Conservation (phyloP, 2,888 invertebrate genomes). For the Dromius quadrimaculatus region DNA sequence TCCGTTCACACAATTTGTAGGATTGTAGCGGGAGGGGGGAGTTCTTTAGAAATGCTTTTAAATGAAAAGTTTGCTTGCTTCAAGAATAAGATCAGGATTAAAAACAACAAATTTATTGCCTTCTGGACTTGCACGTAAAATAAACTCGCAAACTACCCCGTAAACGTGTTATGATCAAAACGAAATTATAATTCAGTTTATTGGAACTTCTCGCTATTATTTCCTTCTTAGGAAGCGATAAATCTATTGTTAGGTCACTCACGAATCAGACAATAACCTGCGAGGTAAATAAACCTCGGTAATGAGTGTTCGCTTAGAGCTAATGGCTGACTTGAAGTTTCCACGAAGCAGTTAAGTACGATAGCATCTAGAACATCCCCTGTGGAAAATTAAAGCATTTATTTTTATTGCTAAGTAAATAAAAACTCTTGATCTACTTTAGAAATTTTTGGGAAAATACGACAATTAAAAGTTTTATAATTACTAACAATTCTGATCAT, state of each 20-base stretch:
- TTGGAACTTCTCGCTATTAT: neutral
- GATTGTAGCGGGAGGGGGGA: too few relatives aligned
- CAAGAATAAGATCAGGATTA: too few relatives aligned
- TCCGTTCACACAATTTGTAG: too few relatives aligned
- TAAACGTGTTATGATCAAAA: neutral
- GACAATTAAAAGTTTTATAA: too few relatives aligned
- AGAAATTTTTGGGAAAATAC: too few relatives aligned
- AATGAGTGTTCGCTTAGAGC: constrained; percentile 36
- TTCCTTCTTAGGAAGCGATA: constrained; percentile 1
- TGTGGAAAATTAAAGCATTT: neutral
- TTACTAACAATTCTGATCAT: too few relatives aligned
- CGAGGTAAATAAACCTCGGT: constrained; percentile 32
- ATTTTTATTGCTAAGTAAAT: neutral
- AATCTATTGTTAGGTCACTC: constrained; percentile 4
- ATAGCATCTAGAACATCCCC: constrained; percentile 13
- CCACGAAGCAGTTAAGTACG: constrained; percentile 28
- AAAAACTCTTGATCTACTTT: neutral
- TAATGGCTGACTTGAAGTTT: constrained; percentile 40
- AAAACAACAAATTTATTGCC: too few relatives aligned
- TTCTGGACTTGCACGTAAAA: too few relatives aligned
- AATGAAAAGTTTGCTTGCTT: too few relatives aligned
- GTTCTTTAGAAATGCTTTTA: too few relatives aligned
- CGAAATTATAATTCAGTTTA: constrained; percentile 15
- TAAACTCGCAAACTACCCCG: too few relatives aligned
- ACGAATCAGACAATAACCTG: constrained; percentile 27